Percentiles rank a stretch among this genome's conserved stretches.
These are phyloP conservation scores for Gorsachius goisagi DNA, from an alignment of 2,113 vertebrate species.

Conservation along the genomic window DNA sequence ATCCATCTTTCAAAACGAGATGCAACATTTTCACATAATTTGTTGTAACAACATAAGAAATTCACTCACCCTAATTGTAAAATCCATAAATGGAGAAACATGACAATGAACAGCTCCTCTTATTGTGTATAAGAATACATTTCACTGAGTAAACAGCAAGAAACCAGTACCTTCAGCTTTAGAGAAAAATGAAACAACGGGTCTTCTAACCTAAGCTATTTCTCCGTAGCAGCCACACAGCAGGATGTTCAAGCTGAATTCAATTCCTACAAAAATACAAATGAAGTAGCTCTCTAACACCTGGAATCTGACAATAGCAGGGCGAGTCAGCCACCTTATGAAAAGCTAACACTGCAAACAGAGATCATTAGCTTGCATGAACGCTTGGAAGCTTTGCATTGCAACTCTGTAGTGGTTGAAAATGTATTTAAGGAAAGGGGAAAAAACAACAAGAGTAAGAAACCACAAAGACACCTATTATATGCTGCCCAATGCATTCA, in stretches of 20 bases:
- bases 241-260: not conserved
- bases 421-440: not conserved
- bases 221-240: not conserved
- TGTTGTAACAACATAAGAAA: constrained; percentile 36
- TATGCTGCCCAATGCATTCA: not conserved
- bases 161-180: not conserved
- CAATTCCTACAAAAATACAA: constrained; percentile 8
- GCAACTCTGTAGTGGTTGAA: not conserved
- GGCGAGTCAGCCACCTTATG: not conserved
- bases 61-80: constrained; percentile 25
- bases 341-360: not conserved
- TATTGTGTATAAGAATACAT: not conserved
- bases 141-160: not conserved
- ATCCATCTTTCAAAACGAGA: not conserved
- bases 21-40: not conserved
- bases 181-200: constrained; percentile 15
- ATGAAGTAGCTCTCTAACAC: not conserved
- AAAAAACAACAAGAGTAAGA: not conserved
- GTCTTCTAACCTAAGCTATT: not conserved
- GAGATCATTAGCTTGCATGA: not conserved
- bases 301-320: not conserved
- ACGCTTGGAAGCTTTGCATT: not conserved
- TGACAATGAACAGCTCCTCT: not conserved
- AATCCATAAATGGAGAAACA: constrained; percentile 21
- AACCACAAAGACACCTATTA: not conserved